Conservation (phyloP, 2,113 vertebrate species). For the Hyperoodon ampullatus region DNA sequence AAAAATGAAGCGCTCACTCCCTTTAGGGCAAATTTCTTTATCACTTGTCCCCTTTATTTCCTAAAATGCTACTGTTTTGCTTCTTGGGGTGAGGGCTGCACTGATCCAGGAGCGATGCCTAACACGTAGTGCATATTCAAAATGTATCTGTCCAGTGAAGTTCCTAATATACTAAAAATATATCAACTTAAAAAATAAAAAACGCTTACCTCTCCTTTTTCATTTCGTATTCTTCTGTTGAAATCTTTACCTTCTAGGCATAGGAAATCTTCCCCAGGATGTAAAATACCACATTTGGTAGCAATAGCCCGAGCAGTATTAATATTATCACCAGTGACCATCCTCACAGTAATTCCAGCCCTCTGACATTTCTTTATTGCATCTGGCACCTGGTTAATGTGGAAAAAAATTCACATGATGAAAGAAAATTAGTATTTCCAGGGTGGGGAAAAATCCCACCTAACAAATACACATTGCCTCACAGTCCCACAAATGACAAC, state of each 20-base stretch:
- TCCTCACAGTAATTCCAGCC: conserved; percentile 98
- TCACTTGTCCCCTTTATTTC: neutral
- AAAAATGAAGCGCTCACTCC: neutral
- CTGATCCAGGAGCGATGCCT: neutral
- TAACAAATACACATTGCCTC: neutral
- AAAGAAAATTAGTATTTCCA: conserved; percentile 47
- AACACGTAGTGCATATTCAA: neutral
- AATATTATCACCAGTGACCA: conserved; percentile 99
- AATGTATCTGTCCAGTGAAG: neutral
- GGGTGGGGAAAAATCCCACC: neutral
- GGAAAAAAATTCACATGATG: neutral
- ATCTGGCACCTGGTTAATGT: conserved; percentile 92
- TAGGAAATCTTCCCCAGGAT: conserved; percentile 96
- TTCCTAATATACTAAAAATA: conserved; percentile 42
- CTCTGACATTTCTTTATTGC: conserved; percentile 98
- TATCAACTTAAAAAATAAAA: neutral
- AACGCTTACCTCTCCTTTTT: conserved; percentile 95
- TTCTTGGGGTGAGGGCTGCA: neutral
- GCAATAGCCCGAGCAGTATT: conserved; percentile 98
- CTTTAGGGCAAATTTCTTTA: neutral
- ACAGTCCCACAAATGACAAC: neutral
- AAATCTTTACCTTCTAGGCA: conserved; percentile 99
- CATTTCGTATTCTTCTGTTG: conserved; percentile 98
- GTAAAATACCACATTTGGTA: conserved; percentile 96
- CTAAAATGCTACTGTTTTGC: neutral